Percentiles rank a stretch among this genome's conserved stretches.
phyloP scores from a whole-genome alignment of 1,140 invertebrate genomes.

The Nilaparvata lugens region DNA sequence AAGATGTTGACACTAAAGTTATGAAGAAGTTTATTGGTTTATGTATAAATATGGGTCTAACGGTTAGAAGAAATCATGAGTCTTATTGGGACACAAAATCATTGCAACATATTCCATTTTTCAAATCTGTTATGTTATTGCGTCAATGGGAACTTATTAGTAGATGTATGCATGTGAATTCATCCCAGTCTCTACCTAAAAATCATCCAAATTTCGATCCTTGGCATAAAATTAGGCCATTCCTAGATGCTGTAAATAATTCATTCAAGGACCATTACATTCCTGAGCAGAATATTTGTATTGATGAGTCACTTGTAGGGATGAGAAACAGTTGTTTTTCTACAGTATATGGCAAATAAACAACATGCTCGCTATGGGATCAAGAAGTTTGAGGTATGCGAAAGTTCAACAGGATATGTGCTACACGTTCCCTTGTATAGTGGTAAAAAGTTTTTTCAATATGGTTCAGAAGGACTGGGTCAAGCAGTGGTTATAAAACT shows the following conservation, averaged over 20 bases:
- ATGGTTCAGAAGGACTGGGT: no score
- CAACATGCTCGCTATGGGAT: background rate
- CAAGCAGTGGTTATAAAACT: no score
- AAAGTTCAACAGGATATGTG: background rate
- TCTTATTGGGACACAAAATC: background rate
- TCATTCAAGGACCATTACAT: background rate
- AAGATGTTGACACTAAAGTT: background rate
- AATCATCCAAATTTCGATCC: background rate
- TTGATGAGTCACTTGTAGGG: background rate
- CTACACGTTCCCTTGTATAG: background rate
- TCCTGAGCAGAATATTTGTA: constrained; percentile 9
- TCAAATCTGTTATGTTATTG: background rate
- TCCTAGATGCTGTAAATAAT: background rate
- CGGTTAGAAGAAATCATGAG: constrained; percentile 3
- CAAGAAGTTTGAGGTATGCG: constrained; percentile 2
- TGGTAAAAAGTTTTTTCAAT: constrained; percentile 4
- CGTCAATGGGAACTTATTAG: background rate
- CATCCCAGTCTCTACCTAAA: background rate
- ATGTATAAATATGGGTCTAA: constrained; percentile 8
- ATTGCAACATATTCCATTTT: background rate
- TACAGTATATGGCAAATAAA: background rate
- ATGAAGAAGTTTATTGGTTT: background rate
- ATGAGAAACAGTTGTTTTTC: constrained; percentile 3
- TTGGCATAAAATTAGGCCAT: background rate
- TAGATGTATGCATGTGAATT: background rate